Base-by-base conservation (phyloP, 2,797 vertebrate genomes). In the Danio tinwini region DNA sequence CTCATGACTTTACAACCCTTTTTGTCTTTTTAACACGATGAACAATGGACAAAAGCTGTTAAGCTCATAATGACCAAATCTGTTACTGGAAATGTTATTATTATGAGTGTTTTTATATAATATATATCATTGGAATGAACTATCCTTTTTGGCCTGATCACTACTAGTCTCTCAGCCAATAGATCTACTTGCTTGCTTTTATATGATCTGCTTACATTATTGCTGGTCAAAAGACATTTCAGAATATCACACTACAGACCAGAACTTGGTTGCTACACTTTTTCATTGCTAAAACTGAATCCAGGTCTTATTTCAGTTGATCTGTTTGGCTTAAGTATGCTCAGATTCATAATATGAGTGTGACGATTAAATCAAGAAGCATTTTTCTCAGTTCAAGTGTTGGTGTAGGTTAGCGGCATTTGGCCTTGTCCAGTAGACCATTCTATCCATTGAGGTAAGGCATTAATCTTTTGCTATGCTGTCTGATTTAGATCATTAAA, bases 151-250 rank as follows among this genome's bases (percentile, higher is more conserved):
- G 11, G 5, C 5, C 4, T 45, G 55, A n/a, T 70, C 50, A 29
- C 29, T 29, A 17, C 29, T 12, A 19, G 44, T 55, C 16, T 42
- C n/a, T 71, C 29, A 19, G 11, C 9, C 52, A 10, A 42, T 4
- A 3, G 8, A 45, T 56, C 1, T 14, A 49, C 62, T 50, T 11
- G 11, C 16, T 59, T 65, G 14, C 12, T 76, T 76, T 63, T 53
- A 19, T 63, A 76, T 21, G 56, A 52, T 42, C 65, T 16, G 10
- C 77, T 78, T 29, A 70, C 65, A 62, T 52, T 40, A 19, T 44
- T 70, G 62, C 50, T 65, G 76, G 76, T 78, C 67, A 62, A 11
- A 52, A 45, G 13, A 71, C 68, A 37, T 79, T 72, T 63, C 77
- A 62, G 56, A 74, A 10, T 8, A 8, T 42, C 47, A 16, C 44